phyloP scores from a whole-genome alignment of 2,888 invertebrate species.

The Trachelus troglodyta region DNA sequence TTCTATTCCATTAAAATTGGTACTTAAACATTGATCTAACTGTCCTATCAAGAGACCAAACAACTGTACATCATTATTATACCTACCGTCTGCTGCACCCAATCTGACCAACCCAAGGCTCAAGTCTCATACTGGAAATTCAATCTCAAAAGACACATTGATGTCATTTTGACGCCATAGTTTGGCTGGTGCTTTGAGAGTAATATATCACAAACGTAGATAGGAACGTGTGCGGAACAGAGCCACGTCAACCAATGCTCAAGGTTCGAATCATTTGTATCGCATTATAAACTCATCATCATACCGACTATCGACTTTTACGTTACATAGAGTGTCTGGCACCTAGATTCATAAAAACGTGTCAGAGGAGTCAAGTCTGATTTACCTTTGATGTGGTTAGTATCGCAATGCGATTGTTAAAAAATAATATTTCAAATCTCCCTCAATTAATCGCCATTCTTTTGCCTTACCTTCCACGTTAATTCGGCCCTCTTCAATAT shows the following conservation, averaged over 20 bases:
- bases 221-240: slow-evolving; percentile 60
- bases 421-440: neutral
- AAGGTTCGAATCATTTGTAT: slow-evolving; percentile 60
- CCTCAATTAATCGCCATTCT: no score
- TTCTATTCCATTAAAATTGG: no score
- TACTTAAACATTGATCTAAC: no score
- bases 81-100: slow-evolving; percentile 61
- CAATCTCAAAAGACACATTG: slow-evolving; percentile 62
- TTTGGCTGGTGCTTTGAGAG: slow-evolving; percentile 61
- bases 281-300: slow-evolving; percentile 62
- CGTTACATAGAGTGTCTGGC: slow-evolving; percentile 63
- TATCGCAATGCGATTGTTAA: slow-evolving; percentile 17
- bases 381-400: slow-evolving; percentile 39
- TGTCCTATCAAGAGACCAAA: slow-evolving; percentile 57
- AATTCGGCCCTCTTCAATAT: no score
- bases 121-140: slow-evolving; percentile 61
- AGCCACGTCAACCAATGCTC: slow-evolving; percentile 62
- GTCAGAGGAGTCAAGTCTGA: slow-evolving; percentile 61
- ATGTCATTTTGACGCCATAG: slow-evolving; percentile 58
- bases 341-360: slow-evolving; percentile 67
- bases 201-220: slow-evolving; percentile 64
- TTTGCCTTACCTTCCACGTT: no score
- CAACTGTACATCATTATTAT: slow-evolving; percentile 59
- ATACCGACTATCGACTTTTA: slow-evolving; percentile 62
- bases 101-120: slow-evolving; percentile 43